Evolutionary conservation across 1,140 invertebrate species (phyloP), one percentile per base, ranked within the genome.

Genomic region (Penaeus chinensis): DNA sequence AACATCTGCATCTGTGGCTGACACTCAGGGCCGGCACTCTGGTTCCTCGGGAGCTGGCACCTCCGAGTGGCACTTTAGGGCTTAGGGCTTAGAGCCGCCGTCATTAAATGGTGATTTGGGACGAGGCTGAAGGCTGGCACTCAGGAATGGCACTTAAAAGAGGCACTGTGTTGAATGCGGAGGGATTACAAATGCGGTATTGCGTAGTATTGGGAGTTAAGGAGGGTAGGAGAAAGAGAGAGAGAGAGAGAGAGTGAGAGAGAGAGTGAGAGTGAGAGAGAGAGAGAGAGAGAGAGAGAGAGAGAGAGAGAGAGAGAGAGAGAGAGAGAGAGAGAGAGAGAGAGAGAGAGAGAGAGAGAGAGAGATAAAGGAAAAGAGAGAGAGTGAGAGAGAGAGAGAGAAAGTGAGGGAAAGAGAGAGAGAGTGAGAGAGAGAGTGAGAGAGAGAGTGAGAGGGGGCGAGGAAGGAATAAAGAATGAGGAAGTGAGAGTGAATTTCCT

Each of bases 201-300:
- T 4, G 20, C 42, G 11, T 16, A 1, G n/a, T 8, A 22, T 13
- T 22, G 76, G 18, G 18, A 54, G 13, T 8, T 54, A 1, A 27
- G 19, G 76, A 78, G 71, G 32, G 27, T 19, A 4, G 11, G 71
- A 11, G 27, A 69, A 2, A 11, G 66, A 69, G 22, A 18, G 54
- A 47, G 78, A 24, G 54, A 47, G 78, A 62, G 37, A n/a, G 78
- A 22, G 37, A 80, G 37, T 27, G 54, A 60, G 13, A 24, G 47
- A 10, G 78, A 27, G 79, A 63, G 60, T 32, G 79, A 63, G 79
- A 65, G 79, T 3, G 79, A 82, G 60, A 37, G 79, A 63, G 79
- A 65, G 62, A 63, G 79, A 65, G 79, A 65, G 61, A 82, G 60
- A 82, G 47, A 82, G 47, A 61, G 61, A 82, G 54, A 60, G 47